These are phyloP conservation scores for Falco columbarius DNA, from an alignment of 2,797 vertebrate species.

Conservation along the genomic window DNA sequence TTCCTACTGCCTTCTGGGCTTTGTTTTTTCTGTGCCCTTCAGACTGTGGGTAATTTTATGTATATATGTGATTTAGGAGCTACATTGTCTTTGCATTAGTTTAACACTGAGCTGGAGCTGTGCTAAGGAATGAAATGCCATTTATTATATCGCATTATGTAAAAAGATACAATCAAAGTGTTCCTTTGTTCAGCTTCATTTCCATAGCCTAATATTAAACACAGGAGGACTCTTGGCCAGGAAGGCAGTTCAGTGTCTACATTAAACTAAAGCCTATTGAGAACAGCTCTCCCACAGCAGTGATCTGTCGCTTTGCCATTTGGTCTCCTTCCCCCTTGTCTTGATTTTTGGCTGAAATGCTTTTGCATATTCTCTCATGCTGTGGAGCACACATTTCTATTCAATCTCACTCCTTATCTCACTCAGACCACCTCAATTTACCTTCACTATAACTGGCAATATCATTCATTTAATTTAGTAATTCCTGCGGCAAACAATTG, in stretches of 20 bases:
- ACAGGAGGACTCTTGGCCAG: neutral
- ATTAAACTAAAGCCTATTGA: neutral
- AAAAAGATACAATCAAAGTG: neutral
- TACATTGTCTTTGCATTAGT: neutral
- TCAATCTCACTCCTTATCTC: neutral
- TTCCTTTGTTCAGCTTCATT: constrained; percentile 7
- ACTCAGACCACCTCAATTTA: neutral
- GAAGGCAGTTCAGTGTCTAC: neutral
- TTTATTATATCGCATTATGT: neutral
- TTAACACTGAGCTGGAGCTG: neutral
- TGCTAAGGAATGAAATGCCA: neutral
- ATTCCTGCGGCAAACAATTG: neutral
- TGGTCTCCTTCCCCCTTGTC: constrained; percentile 12
- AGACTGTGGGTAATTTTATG: neutral
- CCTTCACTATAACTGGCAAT: neutral
- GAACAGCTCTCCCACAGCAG: constrained; percentile 21
- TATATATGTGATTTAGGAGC: neutral
- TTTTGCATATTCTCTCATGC: neutral
- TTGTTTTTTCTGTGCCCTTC: neutral
- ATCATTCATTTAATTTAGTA: neutral
- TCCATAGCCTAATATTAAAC: neutral
- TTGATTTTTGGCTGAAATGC: neutral
- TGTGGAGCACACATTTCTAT: neutral
- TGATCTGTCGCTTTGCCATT: constrained; percentile 28
- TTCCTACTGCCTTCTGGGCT: neutral